phyloP scores from a whole-genome alignment of 2,113 vertebrate genomes.

The Pseudois nayaur region DNA sequence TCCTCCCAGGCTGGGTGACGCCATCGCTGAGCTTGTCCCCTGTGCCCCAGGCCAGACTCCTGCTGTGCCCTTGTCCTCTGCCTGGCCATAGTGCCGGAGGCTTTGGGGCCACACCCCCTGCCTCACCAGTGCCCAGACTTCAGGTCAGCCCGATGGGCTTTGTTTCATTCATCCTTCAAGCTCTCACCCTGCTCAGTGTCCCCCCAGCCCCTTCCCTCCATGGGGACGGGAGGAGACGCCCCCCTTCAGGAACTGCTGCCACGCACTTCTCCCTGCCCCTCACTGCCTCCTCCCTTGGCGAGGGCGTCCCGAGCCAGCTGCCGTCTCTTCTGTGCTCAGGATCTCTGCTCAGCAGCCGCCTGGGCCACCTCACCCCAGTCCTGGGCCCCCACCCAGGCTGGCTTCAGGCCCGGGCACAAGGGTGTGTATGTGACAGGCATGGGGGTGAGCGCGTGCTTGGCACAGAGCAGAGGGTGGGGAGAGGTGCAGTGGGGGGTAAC shows the following conservation, averaged over 20 bases:
- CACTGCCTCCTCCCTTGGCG: background rate
- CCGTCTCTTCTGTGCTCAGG: background rate
- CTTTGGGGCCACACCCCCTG: background rate
- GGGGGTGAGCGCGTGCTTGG: background rate
- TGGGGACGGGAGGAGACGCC: background rate
- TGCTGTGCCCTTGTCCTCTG: background rate
- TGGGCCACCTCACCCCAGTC: background rate
- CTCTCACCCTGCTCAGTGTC: too few relatives aligned
- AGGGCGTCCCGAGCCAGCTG: background rate
- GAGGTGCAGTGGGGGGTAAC: background rate
- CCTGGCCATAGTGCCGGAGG: background rate
- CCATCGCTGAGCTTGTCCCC: background rate
- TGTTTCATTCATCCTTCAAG: background rate
- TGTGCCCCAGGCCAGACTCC: background rate
- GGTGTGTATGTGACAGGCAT: background rate
- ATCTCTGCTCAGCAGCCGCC: background rate
- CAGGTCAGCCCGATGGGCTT: background rate
- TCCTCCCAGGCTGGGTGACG: conserved; percentile 27
- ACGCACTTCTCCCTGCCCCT: too few relatives aligned
- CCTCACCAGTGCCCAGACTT: background rate
- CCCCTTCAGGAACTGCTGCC: background rate
- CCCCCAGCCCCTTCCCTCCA: background rate
- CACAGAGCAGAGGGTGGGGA: background rate
- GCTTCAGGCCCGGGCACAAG: background rate
- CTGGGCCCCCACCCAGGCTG: background rate